Evolutionary conservation across 1,140 invertebrate genomes (phyloP).

Genomic region (Drosophila guanche): DNA sequence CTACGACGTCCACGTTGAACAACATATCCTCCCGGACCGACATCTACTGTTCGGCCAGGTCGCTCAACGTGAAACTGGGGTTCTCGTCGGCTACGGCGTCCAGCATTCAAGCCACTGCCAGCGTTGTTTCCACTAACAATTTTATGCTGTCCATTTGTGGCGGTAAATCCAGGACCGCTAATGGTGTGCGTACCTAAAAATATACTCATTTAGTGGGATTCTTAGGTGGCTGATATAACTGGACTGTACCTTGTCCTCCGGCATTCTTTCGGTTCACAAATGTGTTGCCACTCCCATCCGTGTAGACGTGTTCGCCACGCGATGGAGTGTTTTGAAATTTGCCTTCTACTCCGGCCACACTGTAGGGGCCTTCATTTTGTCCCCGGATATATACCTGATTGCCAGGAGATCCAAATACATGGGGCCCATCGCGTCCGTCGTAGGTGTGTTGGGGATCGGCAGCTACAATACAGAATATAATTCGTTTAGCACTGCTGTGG

Average conservation of each 20-base stretch:
- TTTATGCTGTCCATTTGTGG: slow-evolving; percentile 23
- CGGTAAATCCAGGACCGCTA: slow-evolving; percentile 33
- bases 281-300: slow-evolving; percentile 50
- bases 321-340: slow-evolving; percentile 34
- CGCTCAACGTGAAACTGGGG: slow-evolving; percentile 13
- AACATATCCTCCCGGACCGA: slow-evolving; percentile 8
- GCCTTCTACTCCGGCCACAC: slow-evolving; percentile 47
- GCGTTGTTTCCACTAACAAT: background rate
- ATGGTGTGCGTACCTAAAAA: slow-evolving; percentile 34
- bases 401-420: slow-evolving; percentile 40
- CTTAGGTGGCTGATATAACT: background rate
- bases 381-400: slow-evolving; percentile 54
- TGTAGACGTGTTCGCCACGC: slow-evolving; percentile 39
- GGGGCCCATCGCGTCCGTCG: slow-evolving; percentile 49
- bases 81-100: slow-evolving; percentile 5
- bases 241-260: slow-evolving; percentile 17
- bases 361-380: slow-evolving; percentile 42
- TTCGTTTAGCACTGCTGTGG: background rate
- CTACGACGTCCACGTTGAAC: slow-evolving; percentile 35
- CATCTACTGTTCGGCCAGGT: slow-evolving; percentile 20
- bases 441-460: slow-evolving; percentile 34
- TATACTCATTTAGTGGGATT: background rate
- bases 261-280: slow-evolving; percentile 40
- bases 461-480: slow-evolving; percentile 16
- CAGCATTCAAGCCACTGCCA: slow-evolving; percentile 10